phyloP scores from a whole-genome alignment of 2,113 vertebrate genomes.

The Vidua macroura region DNA sequence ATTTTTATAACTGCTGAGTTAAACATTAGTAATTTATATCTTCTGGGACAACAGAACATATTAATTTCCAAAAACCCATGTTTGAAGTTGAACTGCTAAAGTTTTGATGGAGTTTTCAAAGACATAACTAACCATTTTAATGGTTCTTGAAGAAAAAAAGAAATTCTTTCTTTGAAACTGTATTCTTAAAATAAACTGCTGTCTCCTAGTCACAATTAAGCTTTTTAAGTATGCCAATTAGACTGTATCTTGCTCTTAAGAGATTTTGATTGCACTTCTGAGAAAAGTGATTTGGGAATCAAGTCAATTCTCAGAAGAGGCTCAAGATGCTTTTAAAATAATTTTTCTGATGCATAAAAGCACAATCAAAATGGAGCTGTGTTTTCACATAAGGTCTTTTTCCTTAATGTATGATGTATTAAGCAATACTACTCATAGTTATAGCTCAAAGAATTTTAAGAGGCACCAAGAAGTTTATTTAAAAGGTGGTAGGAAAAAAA shows the following conservation, averaged over 20 bases:
- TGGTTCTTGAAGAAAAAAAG: background rate
- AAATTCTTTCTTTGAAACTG: background rate
- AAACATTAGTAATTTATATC: background rate
- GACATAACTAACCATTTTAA: background rate
- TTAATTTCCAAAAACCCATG: background rate
- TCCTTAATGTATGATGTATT: background rate
- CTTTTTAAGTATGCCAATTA: conserved; percentile 19
- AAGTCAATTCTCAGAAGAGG: background rate
- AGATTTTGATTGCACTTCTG: conserved; percentile 17
- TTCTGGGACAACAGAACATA: background rate
- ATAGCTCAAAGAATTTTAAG: background rate
- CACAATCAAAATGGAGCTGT: background rate
- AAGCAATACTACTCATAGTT: background rate
- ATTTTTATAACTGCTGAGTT: background rate
- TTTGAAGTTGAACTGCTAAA: background rate
- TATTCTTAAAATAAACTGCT: background rate
- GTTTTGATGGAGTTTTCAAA: background rate
- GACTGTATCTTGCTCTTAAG: background rate
- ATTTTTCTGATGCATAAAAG: conserved; percentile 12
- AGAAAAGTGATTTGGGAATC: conserved; percentile 10
- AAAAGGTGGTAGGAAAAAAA: background rate
- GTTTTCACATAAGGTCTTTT: conserved; percentile 2
- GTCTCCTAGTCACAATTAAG: background rate
- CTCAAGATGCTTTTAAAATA: conserved; percentile 23
- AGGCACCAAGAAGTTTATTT: background rate